Conservation (phyloP, 2,113 vertebrate genomes). For the Myodes glareolus region DNA sequence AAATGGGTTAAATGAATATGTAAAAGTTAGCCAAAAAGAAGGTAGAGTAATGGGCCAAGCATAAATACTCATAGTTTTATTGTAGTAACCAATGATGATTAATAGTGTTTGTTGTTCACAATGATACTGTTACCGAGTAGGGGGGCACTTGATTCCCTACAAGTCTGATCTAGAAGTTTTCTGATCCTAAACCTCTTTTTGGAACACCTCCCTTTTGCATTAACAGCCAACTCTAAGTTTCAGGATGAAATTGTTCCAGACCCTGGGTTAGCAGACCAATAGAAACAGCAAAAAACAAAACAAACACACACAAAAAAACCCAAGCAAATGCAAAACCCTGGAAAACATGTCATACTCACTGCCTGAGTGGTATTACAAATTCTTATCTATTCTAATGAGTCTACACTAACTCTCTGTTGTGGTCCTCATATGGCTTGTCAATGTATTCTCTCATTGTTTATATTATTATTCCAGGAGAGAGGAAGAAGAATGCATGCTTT, state of each 20-base stretch:
- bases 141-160: background rate
- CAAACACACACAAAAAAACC: no score
- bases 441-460: background rate
- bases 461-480: background rate
- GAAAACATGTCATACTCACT: background rate
- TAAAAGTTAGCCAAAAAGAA: no score
- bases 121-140: background rate
- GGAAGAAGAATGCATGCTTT: background rate
- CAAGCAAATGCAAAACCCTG: background rate
- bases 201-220: background rate
- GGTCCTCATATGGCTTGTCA: background rate
- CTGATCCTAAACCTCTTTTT: background rate
- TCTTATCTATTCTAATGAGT: background rate
- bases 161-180: background rate
- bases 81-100: background rate
- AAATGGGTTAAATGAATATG: no score
- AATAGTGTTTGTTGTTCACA: background rate
- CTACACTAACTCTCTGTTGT: background rate
- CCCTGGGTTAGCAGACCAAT: background rate
- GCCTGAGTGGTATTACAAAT: background rate
- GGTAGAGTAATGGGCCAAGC: no score
- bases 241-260: background rate
- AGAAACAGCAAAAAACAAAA: background rate
- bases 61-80: background rate
- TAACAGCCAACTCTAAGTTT: background rate